Base-by-base conservation (phyloP, 2,797 vertebrate genomes). In the Malurus leucopterus region DNA sequence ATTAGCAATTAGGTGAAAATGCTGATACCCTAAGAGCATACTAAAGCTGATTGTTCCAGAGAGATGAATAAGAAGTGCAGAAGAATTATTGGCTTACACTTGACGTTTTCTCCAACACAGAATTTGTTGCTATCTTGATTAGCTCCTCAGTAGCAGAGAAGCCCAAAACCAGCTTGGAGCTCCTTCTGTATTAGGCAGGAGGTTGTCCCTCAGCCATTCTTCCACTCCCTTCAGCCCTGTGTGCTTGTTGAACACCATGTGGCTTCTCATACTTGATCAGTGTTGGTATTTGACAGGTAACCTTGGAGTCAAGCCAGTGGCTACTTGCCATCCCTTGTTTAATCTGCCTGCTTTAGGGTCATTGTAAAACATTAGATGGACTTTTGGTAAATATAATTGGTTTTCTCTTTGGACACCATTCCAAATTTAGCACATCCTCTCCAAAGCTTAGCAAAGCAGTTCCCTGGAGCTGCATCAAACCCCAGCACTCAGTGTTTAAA, bases 341-440 rank as follows among this genome's bases (percentile, higher is more conserved):
- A 38, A 84, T 91, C 64, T 61, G 50, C 50, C 50, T 80, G 17
- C 12, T 82, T 64, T 79, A 86, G 63, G 72, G 77, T 82, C 74
- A 68, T 29, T 88, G 74, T 85, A 89, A 94, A 94, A 91, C 16
- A 36, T 79, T 46, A 79, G 61, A 89, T 65, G 68, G 47, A 62
- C 40, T 84, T 93, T n/a, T 92, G 61, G 47, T 91, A 86, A 82
- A 88, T 82, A 84, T 82, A 86, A 79, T 36, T 73, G 61, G 43
- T 89, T 93, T 92, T 93, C 68, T 91, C 74, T 82, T 84, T 89
- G 58, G 89, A 92, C 58, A 79, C 4, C 1, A 1, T 65, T 92
- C 74, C 85, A 84, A 86, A 93, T 95, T 92, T 93, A 95, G 71
- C 89, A 90, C 75, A 90, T 91, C 72, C 49, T 70, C 78, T 89